Percentiles rank a stretch among this genome's conserved stretches.
Evolutionary conservation across 2,888 invertebrate genomes (phyloP).

Genomic region (Drosophila lacicola): DNA sequence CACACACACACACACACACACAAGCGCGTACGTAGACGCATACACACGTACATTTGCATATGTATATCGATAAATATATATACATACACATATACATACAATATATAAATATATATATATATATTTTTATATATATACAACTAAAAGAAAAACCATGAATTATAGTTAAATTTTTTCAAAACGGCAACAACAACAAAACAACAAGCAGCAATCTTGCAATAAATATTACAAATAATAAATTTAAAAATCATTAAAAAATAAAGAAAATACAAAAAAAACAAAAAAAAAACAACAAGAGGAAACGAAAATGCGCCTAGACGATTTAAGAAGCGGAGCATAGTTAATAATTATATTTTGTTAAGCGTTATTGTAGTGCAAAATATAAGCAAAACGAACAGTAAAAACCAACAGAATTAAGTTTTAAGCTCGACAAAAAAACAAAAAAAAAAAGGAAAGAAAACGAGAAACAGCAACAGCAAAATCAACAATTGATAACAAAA

Average conservation of each 20-base stretch:
- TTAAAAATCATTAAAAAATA: conserved; percentile 16
- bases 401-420: conserved; percentile 61
- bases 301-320: conserved; percentile 54
- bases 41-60: conserved; percentile 21
- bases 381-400: conserved; percentile 48
- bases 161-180: conserved; percentile 77
- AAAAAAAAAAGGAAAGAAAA: conserved; percentile 21
- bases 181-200: conserved; percentile 32
- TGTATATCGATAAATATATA: conserved; percentile 46
- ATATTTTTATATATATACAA: conserved; percentile 65
- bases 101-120: conserved; percentile 57
- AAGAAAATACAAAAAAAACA: conserved; percentile 11
- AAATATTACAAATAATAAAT: conserved; percentile 39
- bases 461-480: conserved; percentile 15
- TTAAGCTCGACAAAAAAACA: conserved; percentile 58
- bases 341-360: conserved; percentile 82
- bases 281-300: conserved; percentile 32
- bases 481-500: conserved; percentile 34
- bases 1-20: conserved; percentile 10
- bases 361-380: conserved; percentile 75
- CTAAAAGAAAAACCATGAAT: conserved; percentile 51
- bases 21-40: not conserved
- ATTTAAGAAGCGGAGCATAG: conserved; percentile 47
- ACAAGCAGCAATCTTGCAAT: conserved; percentile 51
- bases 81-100: conserved; percentile 28